phyloP scores from a whole-genome alignment of 2,113 vertebrate species.

The Malurus cyaneus region DNA sequence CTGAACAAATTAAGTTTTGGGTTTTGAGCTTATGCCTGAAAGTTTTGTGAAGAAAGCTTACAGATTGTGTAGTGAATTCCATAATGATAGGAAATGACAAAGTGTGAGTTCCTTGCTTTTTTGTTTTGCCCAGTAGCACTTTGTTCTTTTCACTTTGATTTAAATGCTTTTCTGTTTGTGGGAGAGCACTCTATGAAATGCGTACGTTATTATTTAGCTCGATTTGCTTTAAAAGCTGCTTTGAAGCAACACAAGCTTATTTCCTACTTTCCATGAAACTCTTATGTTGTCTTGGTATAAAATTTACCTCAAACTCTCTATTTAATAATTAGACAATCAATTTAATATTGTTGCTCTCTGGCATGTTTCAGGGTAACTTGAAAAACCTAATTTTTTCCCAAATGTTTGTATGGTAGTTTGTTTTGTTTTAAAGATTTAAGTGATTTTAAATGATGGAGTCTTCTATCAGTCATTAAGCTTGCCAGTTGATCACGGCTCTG shows the following conservation, averaged over 20 bases:
- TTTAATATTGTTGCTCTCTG: not conserved
- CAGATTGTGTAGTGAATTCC: not conserved
- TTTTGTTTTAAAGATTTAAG: not conserved
- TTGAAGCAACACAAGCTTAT: not conserved
- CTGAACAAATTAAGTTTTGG: not conserved
- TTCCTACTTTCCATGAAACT: not conserved
- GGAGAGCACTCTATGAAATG: not conserved
- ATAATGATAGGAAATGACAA: not conserved
- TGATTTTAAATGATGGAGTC: not conserved
- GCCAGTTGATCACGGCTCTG: not conserved
- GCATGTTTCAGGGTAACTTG: not conserved
- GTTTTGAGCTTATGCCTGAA: not conserved
- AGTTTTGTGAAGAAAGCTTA: not conserved
- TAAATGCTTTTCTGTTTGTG: not conserved
- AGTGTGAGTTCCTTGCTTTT: not conserved
- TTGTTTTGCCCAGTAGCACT: not conserved
- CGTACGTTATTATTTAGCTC: not conserved
- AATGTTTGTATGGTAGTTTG: not conserved
- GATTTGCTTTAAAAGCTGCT: not conserved
- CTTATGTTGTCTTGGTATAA: not conserved
- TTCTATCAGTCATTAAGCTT: not conserved
- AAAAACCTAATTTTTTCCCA: not conserved
- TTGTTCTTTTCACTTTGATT: not conserved
- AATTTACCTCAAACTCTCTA: not conserved
- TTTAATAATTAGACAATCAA: not conserved